Evolutionary conservation across 1,140 invertebrate species (phyloP), one percentile per base, ranked within the genome.

Genomic region (Brachystomella parvula): DNA sequence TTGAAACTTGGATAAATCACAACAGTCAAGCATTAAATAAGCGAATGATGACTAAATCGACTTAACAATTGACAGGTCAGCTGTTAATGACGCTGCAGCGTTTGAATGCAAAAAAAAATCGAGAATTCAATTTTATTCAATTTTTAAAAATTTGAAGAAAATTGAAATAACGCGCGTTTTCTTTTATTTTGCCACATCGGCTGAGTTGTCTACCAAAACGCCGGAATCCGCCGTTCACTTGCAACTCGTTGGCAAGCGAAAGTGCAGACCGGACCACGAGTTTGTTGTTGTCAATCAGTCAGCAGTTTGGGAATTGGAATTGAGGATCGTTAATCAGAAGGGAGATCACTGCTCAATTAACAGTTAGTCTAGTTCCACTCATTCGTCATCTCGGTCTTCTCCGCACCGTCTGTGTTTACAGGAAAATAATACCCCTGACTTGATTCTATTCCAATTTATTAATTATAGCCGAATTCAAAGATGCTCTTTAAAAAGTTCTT

Each of bases 401-500:
- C 49, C 15, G 49, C 39, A 24, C 24, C 49, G 21, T 17, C 49
- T 19, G 15, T 53, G 49, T 24, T 44, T 44, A 44, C 39, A 44
- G 33, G 28, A 24, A 21, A 12, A 62, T n/a, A 39, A 9, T 3
- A 3, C 29, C 30, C 6, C 9, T n/a, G 29, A 32, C 58, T 3
- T 30, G 21, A 60, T 3, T 63, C 68, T n/a, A n/a, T n/a, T n/a
- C n/a, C n/a, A n/a, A n/a, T n/a, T n/a, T n/a, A n/a, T n/a, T n/a
- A n/a, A n/a, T n/a, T n/a, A n/a, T n/a, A n/a, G n/a, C n/a, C n/a
- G n/a, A n/a, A n/a, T n/a, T n/a, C n/a, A n/a, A 70, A 63, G 31
- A 66, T 70, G 64, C 63, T 63, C 30, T 60, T 66, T 15, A 73
- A 65, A 59, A 70, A 69, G 32, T 69, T 73, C 53, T 39, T 73